These are phyloP conservation scores for Turnix velox DNA, from an alignment of 2,113 vertebrate genomes.

Conservation along the genomic window DNA sequence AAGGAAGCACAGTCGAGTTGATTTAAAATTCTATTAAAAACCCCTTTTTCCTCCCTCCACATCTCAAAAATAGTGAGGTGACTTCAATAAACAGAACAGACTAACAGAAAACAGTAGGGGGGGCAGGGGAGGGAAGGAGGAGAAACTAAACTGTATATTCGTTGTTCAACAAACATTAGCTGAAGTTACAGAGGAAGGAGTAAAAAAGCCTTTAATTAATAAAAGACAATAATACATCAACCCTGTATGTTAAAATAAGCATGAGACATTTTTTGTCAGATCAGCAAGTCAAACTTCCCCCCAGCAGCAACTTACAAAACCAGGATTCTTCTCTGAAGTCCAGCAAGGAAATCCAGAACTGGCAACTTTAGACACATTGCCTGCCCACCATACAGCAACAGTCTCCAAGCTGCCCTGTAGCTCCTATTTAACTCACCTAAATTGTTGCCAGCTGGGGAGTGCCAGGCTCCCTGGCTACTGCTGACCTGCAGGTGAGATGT, in stretches of 20 bases:
- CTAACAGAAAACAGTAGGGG: neutral
- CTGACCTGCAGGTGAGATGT: neutral
- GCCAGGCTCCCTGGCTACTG: neutral
- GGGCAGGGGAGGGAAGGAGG: neutral
- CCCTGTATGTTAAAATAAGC: neutral
- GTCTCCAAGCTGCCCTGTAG: neutral
- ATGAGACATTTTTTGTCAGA: neutral
- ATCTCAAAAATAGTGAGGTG: neutral
- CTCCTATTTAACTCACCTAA: neutral
- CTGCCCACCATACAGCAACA: rapidly evolving
- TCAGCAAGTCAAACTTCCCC: neutral
- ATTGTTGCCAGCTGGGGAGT: neutral
- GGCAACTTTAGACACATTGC: rapidly evolving
- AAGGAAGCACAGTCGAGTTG: neutral
- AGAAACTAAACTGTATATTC: neutral
- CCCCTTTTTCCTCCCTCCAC: neutral
- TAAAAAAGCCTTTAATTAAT: neutral
- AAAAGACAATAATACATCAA: neutral
- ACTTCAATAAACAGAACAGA: neutral
- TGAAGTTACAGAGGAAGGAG: neutral
- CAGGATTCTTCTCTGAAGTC: neutral
- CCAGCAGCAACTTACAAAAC: neutral
- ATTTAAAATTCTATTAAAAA: constrained; percentile 1
- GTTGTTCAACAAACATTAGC: neutral
- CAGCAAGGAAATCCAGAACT: neutral